Evolutionary conservation across 2,113 vertebrate genomes (phyloP).

Genomic region (Cochlearius cochlearius): DNA sequence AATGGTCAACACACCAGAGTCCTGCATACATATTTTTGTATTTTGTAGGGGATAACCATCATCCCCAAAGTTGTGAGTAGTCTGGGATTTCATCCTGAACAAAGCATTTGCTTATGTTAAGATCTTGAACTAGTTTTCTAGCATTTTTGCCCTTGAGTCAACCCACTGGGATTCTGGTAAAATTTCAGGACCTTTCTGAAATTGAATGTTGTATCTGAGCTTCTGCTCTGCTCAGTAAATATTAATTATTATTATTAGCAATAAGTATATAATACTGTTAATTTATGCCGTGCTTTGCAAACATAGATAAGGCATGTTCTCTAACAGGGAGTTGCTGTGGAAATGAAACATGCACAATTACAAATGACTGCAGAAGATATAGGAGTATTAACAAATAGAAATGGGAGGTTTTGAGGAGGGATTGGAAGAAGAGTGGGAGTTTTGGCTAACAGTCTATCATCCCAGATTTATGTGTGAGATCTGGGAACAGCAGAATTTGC

Average conservation of each 20-base stretch:
- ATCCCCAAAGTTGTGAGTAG: not conserved
- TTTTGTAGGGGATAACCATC: not conserved
- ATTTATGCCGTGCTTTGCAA: not conserved
- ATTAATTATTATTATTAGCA: not conserved
- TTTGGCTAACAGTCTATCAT: not conserved
- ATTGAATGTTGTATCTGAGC: not conserved
- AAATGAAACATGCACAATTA: not conserved
- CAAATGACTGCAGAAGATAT: not conserved
- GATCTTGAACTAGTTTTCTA: not conserved
- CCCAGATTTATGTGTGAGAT: not conserved
- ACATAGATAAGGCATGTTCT: not conserved
- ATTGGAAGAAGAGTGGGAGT: not conserved
- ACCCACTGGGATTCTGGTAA: not conserved
- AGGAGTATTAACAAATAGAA: not conserved
- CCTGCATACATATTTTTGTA: not conserved
- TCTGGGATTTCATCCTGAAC: not conserved
- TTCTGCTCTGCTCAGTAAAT: not conserved
- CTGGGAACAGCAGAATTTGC: not conserved
- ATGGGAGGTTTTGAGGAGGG: not conserved
- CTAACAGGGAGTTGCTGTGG: not conserved
- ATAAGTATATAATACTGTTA: not conserved
- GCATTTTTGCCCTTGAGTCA: not conserved
- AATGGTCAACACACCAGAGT: not conserved
- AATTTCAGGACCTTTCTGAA: not conserved
- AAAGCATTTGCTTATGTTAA: not conserved